Evolutionary conservation across 2,797 vertebrate genomes (phyloP), one percentile per base, ranked within the genome.

Genomic region (Sebastes oblongus): DNA sequence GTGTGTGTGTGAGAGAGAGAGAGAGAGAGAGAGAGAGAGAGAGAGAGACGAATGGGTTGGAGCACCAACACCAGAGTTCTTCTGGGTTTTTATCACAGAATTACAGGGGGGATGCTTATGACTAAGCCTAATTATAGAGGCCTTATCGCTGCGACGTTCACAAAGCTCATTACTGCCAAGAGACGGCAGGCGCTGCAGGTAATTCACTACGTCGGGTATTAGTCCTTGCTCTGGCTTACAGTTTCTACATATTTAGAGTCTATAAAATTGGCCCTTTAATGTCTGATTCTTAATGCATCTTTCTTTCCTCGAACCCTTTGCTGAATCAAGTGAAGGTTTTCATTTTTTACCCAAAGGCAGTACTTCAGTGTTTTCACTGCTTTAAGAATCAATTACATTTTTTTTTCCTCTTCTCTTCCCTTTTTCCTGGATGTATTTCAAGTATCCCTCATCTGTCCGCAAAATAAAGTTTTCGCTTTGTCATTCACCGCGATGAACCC

Each of bases 81-180:
- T 61, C 91, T 90, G 91, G 77, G 86, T 90, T 93, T 96, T 96
- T 96, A 96, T 96, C 95, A 93, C 90, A 83, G 94, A 92, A 89
- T 93, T 94, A 94, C 96, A 96, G 94, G 82, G 91, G 88, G 92
- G 89, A 93, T 91, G 94, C 94, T 95, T 96, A 95, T 94, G 94
- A 94, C 93, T 95, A 93, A 95, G 94, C 94, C 95, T 96, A 96
- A 96, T 96, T 95, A 96, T 94, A 93, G 91, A 90, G 87, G 82
- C 87, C 94, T 94, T 95, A 95, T 96, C 95, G 70, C 91, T 76
- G 91, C 89, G 78, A 93, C 87, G 91, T 94, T 93, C 94, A 91
- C 94, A 94, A 93, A 95, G 94, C 95, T 95, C 95, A 95, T 95
- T 96, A 95, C 90, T 89, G 94, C 91, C 88, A 88, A 94, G 93